Conservation (phyloP, 2,113 vertebrate species). For the Albula glossodonta region DNA sequence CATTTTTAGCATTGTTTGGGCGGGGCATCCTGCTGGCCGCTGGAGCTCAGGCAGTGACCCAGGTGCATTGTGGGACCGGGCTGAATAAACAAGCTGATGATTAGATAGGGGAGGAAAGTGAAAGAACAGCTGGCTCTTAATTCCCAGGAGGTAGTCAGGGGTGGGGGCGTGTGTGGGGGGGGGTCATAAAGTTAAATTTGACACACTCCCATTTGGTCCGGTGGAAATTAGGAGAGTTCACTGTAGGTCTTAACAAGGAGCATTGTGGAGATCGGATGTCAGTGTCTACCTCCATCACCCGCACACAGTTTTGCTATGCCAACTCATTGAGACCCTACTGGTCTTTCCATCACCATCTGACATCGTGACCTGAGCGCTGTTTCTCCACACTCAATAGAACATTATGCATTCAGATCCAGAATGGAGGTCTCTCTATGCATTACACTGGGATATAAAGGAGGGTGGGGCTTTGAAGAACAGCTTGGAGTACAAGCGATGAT, state of each 20-base stretch:
- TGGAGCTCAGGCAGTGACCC: background rate
- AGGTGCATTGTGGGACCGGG: slow-evolving; percentile 33
- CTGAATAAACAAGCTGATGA: background rate
- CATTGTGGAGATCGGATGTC: too few species aligned
- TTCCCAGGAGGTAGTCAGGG: background rate
- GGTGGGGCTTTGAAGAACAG: too few species aligned
- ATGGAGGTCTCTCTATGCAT: too few species aligned
- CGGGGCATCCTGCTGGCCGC: background rate
- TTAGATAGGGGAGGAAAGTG: background rate
- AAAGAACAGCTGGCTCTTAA: background rate
- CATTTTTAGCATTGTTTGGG: slow-evolving; percentile 21
- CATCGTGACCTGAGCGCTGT: too few species aligned
- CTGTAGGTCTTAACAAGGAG: background rate
- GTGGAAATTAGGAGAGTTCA: background rate
- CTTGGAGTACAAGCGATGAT: too few species aligned
- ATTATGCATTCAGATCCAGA: too few species aligned
- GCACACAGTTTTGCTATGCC: too few species aligned
- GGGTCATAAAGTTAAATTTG: background rate
- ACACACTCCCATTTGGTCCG: background rate
- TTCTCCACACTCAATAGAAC: too few species aligned
- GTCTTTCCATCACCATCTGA: too few species aligned
- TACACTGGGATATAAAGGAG: too few species aligned
- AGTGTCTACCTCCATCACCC: too few species aligned
- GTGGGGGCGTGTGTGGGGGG: background rate
- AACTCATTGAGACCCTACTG: too few species aligned